phyloP scores from a whole-genome alignment of 1,140 invertebrate genomes.

The Drosophila kurseongensis region DNA sequence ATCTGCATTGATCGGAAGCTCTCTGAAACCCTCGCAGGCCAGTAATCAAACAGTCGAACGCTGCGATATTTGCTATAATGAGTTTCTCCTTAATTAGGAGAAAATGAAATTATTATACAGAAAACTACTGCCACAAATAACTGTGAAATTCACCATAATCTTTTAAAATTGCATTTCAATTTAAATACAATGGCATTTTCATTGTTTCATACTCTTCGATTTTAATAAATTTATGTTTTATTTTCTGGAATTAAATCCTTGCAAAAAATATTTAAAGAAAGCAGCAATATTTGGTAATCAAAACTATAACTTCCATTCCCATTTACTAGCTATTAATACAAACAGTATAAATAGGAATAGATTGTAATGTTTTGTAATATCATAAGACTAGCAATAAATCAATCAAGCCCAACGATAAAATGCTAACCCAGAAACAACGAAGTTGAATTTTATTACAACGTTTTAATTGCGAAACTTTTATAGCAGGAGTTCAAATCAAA shows the following conservation, averaged over 20 bases:
- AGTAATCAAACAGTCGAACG: slow-evolving; percentile 34
- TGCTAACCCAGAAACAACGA: slow-evolving; percentile 15
- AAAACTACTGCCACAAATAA: background rate
- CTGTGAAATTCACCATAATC: background rate
- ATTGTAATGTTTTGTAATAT: slow-evolving; percentile 2
- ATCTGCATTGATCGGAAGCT: background rate
- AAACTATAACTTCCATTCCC: background rate
- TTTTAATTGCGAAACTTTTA: slow-evolving; percentile 30
- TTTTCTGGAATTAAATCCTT: too few species aligned
- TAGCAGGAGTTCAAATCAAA: slow-evolving; percentile 8
- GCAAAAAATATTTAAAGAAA: background rate
- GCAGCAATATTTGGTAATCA: background rate
- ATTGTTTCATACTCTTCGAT: too few species aligned
- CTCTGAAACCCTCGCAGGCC: background rate
- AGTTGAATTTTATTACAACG: slow-evolving; percentile 10
- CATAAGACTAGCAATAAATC: slow-evolving; percentile 8
- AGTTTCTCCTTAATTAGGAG: slow-evolving; percentile 26
- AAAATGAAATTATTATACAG: too few species aligned
- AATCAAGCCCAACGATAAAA: slow-evolving; percentile 14
- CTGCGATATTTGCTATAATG: slow-evolving; percentile 54
- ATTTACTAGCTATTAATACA: background rate
- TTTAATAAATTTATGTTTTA: too few species aligned
- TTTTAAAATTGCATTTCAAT: background rate
- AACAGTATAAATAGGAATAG: background rate
- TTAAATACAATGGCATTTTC: too few species aligned